Conservation (phyloP, 2,113 vertebrate genomes). For the Ciconia boyciana region DNA sequence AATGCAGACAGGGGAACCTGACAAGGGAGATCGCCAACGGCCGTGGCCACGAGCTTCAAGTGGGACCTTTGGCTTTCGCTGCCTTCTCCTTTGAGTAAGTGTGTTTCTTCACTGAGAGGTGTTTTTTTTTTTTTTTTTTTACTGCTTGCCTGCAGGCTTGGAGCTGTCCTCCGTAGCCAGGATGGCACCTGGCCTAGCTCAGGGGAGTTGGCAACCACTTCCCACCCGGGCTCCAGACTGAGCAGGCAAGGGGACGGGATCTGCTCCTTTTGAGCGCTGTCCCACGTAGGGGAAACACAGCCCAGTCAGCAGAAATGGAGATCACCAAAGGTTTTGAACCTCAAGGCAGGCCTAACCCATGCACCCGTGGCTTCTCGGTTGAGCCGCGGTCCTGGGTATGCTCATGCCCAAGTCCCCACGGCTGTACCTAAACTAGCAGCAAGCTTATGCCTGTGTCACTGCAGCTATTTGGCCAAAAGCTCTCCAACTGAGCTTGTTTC, state of each 20-base stretch:
- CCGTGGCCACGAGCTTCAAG: accelerated
- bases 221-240: accelerated
- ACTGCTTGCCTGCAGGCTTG: no score
- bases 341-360: accelerated
- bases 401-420: accelerated
- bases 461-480: background rate
- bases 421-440: accelerated
- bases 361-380: accelerated
- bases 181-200: background rate
- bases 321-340: background rate
- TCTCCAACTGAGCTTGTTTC: accelerated
- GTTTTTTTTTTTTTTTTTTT: background rate
- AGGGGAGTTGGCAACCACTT: background rate
- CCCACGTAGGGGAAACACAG: accelerated
- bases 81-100: background rate
- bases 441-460: accelerated
- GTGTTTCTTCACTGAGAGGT: background rate
- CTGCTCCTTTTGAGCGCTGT: background rate
- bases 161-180: accelerated
- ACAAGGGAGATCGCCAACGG: background rate
- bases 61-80: accelerated
- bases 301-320: accelerated
- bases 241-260: no score
- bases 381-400: accelerated
- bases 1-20: accelerated